phyloP scores from a whole-genome alignment of 2,797 vertebrate genomes.

The Hydrocynus forskahlii region DNA sequence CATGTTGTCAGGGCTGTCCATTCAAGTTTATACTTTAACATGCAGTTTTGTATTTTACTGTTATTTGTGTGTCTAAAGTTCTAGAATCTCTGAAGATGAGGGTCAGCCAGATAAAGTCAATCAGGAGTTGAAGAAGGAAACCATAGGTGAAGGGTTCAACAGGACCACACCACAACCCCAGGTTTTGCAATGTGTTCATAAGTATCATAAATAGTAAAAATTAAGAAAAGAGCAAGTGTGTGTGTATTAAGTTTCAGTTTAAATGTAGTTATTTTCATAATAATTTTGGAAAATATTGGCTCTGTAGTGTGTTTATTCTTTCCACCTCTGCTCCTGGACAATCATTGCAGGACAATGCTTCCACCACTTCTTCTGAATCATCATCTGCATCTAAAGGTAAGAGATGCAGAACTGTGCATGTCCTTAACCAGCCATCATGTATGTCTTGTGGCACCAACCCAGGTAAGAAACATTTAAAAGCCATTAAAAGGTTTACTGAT shows the following conservation, averaged over 20 bases:
- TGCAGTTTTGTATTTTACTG: not conserved
- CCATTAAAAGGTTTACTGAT: no score
- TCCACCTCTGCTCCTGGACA: not conserved
- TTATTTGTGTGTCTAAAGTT: not conserved
- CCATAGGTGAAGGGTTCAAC: not conserved
- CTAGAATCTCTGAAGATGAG: not conserved
- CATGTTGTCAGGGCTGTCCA: not conserved
- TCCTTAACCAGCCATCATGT: not conserved
- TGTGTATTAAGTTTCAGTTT: not conserved
- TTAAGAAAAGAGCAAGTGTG: no score
- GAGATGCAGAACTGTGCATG: not conserved
- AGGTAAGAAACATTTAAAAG: constrained; percentile 34
- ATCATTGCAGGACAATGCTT: not conserved
- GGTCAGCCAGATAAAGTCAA: not conserved
- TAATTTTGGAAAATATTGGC: not conserved
- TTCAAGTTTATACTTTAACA: not conserved
- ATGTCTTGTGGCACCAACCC: constrained; percentile 2
- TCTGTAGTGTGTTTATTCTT: not conserved
- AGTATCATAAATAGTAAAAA: no score
- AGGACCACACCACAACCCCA: not conserved
- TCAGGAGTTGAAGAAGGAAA: not conserved
- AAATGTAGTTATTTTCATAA: not conserved
- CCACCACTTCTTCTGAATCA: no score
- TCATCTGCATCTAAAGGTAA: not conserved
- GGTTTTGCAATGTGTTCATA: not conserved